phyloP scores from a whole-genome alignment of 2,888 invertebrate species.

The Ceriagrion tenellum region DNA sequence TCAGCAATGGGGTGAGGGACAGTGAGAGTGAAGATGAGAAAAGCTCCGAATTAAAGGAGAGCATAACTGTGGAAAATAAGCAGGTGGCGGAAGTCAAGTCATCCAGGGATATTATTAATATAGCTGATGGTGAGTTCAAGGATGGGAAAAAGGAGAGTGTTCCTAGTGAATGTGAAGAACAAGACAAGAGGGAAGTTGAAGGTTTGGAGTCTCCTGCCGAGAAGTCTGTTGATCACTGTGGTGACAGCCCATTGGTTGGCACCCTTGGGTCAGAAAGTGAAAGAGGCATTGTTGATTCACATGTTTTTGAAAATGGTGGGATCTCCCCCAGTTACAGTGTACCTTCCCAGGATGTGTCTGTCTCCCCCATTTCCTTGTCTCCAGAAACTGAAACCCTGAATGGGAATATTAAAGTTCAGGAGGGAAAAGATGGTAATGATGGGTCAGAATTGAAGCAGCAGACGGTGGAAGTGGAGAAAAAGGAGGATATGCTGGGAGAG shows the following conservation, averaged over 20 bases:
- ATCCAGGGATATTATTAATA: slow-evolving; percentile 75
- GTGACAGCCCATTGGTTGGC: not conserved
- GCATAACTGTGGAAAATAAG: not conserved
- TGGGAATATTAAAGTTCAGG: slow-evolving; percentile 76
- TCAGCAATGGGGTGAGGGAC: slow-evolving; percentile 34
- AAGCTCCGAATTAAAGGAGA: not conserved
- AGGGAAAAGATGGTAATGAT: slow-evolving; percentile 76
- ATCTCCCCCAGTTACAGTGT: slow-evolving; percentile 37
- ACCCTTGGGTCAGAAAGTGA: not conserved
- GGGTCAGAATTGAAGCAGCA: slow-evolving; percentile 79
- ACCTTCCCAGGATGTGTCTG: slow-evolving; percentile 39
- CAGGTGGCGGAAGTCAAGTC: not conserved
- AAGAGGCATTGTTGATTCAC: not conserved
- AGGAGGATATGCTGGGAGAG: slow-evolving; percentile 68
- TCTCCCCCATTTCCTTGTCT: slow-evolving; percentile 21
- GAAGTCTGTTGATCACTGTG: slow-evolving; percentile 73
- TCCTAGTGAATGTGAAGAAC: slow-evolving; percentile 78
- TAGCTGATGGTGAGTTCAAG: slow-evolving; percentile 72
- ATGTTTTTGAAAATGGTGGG: slow-evolving; percentile 48
- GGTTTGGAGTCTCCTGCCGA: slow-evolving; percentile 55
- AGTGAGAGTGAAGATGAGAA: slow-evolving; percentile 61
- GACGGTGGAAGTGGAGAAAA: slow-evolving; percentile 70
- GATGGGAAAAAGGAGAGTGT: slow-evolving; percentile 75
- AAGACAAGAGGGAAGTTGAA: slow-evolving; percentile 73
- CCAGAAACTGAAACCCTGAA: slow-evolving; percentile 76